Conservation (phyloP, 2,888 invertebrate species). For the Drosophila quinaria region DNA sequence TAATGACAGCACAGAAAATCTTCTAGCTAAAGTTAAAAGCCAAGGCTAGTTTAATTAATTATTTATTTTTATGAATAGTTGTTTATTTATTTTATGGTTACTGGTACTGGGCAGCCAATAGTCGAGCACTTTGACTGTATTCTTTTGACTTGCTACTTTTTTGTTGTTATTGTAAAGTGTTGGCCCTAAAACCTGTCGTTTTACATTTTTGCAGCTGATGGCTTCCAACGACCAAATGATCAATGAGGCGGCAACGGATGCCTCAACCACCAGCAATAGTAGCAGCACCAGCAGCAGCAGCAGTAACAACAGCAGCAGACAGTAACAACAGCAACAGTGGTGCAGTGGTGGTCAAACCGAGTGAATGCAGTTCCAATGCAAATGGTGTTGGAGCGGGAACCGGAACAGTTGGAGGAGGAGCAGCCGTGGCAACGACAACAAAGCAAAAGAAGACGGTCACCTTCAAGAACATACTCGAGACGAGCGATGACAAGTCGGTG, state of each 20-base stretch:
- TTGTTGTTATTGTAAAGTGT: background rate
- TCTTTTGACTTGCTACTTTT: background rate
- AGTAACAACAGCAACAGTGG: conserved; percentile 14
- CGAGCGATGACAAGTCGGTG: conserved; percentile 88
- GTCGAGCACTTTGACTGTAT: background rate
- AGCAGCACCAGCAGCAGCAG: conserved; percentile 6
- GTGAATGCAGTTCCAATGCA: conserved; percentile 26
- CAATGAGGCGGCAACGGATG: conserved; percentile 56
- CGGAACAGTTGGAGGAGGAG: background rate
- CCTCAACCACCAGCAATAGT: conserved; percentile 1
- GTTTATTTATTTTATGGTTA: too few species aligned
- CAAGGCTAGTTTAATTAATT: too few species aligned
- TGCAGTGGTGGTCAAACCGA: conserved; percentile 20
- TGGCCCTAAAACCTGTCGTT: conserved; percentile 41
- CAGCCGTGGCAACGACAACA: conserved; percentile 20
- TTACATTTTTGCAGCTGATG: conserved; percentile 59
- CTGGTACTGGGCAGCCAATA: background rate
- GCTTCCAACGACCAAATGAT: conserved; percentile 62
- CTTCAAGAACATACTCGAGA: conserved; percentile 88
- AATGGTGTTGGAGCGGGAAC: conserved; percentile 12
- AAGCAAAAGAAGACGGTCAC: conserved; percentile 88
- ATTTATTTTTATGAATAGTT: too few species aligned
- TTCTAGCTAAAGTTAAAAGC: too few species aligned
- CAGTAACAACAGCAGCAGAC: background rate
- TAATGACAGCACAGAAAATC: too few species aligned